phyloP scores from a whole-genome alignment of 2,113 vertebrate genomes.

The Corapipo altera region DNA sequence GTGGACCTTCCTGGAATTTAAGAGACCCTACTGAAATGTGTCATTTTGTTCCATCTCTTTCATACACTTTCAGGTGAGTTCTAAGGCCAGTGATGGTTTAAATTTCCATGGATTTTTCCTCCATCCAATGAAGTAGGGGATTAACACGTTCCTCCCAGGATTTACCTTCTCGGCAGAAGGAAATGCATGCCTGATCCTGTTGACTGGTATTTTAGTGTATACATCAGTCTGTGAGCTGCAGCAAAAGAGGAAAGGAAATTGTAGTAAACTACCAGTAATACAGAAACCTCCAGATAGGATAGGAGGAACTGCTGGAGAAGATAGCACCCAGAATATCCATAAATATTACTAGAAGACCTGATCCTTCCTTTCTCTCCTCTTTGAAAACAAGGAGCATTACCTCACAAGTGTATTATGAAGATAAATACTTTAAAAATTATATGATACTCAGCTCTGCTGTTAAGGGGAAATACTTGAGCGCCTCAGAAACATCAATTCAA shows the following conservation, averaged over 20 bases:
- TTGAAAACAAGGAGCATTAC: background rate
- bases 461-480: background rate
- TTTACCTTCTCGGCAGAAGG: background rate
- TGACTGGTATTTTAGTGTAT: background rate
- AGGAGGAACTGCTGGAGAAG: background rate
- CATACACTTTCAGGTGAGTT: background rate
- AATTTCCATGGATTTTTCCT: background rate
- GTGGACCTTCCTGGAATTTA: background rate
- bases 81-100: background rate
- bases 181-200: background rate
- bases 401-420: background rate
- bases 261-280: background rate
- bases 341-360: background rate
- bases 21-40: background rate
- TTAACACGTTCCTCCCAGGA: background rate
- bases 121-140: background rate
- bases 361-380: background rate
- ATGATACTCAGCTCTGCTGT: background rate
- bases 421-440: background rate
- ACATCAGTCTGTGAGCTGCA: background rate
- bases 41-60: background rate
- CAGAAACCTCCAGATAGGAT: background rate
- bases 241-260: background rate
- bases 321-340: background rate
- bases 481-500: background rate